Evolutionary conservation across 2,113 vertebrate species (phyloP), one percentile per base, ranked within the genome.

Genomic region (Lepisosteus oculatus): DNA sequence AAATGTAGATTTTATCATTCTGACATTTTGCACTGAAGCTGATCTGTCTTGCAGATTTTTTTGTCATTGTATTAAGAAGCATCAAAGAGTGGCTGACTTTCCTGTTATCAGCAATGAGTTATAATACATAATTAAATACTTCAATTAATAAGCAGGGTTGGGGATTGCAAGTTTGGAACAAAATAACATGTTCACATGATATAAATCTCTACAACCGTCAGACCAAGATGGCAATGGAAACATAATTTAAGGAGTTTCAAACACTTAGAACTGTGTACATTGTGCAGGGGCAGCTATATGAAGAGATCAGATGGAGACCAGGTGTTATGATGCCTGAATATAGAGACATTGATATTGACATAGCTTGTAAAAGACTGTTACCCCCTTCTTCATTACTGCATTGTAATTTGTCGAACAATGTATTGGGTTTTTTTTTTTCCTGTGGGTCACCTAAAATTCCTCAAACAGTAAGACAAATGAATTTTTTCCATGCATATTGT

Each of bases 311-410:
- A 80, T 81, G 68, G 17, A 67, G 74, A 93, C 92, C 96, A 97
- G 96, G 91, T 96, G 95, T 94, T 92, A 83, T 77, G 77, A 87
- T 94, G 94, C 94, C 94, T 94, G 92, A 90, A 93, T 90, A 94
- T 86, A 90, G 86, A 95, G 89, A 93, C 87, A 89, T 94, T 92
- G 89, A 93, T 87, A 89, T 94, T 92, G 89, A 84, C 85, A 80
- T 67, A 81, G 81, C 84, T 90, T 86, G 87, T 81, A 74, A 79
- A 85, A 82, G 83, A 76, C 82, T 92, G 90, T 89, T 89, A 90
- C 81, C 83, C 79, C 82, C 92, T 87, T 90, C 92, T 81, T 96
- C 85, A 94, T 95, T 94, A 95, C 81, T 77, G 29, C 29, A 29
- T 83, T 83, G 82, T 73, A 82, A 83, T 71, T 51, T 29, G 29